Evolutionary conservation across 2,888 invertebrate genomes (phyloP).

Genomic region (Acleris sparsana): DNA sequence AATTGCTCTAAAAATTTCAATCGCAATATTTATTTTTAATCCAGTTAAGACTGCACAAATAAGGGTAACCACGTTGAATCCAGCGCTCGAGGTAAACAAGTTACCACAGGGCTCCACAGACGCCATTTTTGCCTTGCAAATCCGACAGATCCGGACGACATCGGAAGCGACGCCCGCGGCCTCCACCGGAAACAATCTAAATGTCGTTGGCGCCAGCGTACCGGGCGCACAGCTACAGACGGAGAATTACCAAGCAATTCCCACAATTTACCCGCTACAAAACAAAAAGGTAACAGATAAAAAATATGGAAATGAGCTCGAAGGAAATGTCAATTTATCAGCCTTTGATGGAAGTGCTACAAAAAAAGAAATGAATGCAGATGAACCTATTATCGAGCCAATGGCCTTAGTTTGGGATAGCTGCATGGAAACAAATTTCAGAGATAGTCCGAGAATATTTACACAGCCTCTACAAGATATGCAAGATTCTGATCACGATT

Average conservation of each 20-base stretch:
- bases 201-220: constrained; percentile 55
- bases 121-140: constrained; percentile 63
- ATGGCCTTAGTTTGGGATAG: constrained; percentile 68
- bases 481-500: constrained; percentile 53
- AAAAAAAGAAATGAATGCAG: constrained; percentile 39
- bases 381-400: constrained; percentile 46
- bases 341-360: constrained; percentile 45
- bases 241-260: constrained; percentile 73
- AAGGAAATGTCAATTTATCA: constrained; percentile 55
- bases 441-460: constrained; percentile 49
- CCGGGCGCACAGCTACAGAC: constrained; percentile 50
- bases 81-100: constrained; percentile 55
- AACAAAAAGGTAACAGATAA: constrained; percentile 54
- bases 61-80: constrained; percentile 46
- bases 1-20: constrained; percentile 51
- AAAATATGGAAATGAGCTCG: constrained; percentile 52
- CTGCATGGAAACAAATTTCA: constrained; percentile 63
- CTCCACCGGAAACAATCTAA: constrained; percentile 75
- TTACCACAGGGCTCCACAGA: constrained; percentile 49
- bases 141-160: constrained; percentile 63
- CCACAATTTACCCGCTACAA: constrained; percentile 59
- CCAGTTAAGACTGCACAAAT: constrained; percentile 54
- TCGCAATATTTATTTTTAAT: constrained; percentile 58
- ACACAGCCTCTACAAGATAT: constrained; percentile 51
- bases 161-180: constrained; percentile 67